Evolutionary conservation across 2,113 vertebrate genomes (phyloP).

Genomic region (Corythornis cristatus): DNA sequence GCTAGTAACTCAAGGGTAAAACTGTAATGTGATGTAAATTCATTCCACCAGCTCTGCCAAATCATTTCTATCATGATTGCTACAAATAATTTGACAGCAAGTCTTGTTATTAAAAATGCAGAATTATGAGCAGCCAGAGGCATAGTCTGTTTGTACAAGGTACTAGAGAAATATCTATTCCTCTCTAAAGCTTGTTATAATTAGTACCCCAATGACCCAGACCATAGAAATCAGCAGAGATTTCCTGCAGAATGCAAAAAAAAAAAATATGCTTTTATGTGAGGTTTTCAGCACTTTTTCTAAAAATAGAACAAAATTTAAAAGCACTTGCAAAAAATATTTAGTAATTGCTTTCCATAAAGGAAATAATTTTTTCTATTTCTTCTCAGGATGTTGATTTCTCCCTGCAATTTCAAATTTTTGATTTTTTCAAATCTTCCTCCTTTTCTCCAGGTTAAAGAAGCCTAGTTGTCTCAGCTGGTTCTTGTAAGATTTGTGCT

Average conservation of each 20-base stretch:
- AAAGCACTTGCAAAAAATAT: not conserved
- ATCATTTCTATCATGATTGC: slow-evolving; percentile 27
- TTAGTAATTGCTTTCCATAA: not conserved
- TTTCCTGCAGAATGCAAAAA: not conserved
- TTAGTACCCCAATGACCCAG: not conserved
- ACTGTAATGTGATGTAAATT: slow-evolving; percentile 3
- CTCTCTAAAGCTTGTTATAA: slow-evolving; percentile 37
- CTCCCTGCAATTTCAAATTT: not conserved
- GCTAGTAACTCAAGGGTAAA: slow-evolving; percentile 41
- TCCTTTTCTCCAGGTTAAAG: too few species aligned
- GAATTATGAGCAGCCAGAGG: slow-evolving; percentile 34
- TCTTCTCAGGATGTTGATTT: not conserved
- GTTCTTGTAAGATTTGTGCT: too few species aligned
- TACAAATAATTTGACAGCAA: not conserved
- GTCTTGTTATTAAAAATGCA: slow-evolving; percentile 20
- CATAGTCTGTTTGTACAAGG: not conserved
- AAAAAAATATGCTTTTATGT: not conserved
- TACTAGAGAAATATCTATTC: not conserved
- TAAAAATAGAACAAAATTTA: not conserved
- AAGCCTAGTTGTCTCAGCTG: too few species aligned
- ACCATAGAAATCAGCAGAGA: not conserved
- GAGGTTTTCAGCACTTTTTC: not conserved
- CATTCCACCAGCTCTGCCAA: slow-evolving; percentile 28
- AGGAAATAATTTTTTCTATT: not conserved
- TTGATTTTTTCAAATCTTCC: too few species aligned